Evolutionary conservation across 2,888 invertebrate genomes (phyloP).

Genomic region (Mechanitis mazaeus): DNA sequence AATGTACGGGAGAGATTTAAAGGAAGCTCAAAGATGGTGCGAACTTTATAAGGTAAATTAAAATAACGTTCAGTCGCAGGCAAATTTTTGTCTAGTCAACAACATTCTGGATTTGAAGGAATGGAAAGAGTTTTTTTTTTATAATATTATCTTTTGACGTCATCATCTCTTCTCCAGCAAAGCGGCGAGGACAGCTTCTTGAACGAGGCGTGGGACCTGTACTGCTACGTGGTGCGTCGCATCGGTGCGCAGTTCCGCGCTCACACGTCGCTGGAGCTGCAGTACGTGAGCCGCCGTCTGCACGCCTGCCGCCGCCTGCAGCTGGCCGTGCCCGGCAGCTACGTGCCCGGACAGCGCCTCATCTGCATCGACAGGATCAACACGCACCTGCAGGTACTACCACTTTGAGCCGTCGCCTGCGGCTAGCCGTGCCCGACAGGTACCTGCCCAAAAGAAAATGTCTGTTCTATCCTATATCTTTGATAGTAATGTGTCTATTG

Average conservation of each 20-base stretch:
- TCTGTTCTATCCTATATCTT: too few species aligned
- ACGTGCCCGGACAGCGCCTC: slow-evolving; percentile 91
- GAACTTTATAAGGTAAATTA: slow-evolving; percentile 83
- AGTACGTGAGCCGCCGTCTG: slow-evolving; percentile 95
- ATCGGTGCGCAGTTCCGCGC: slow-evolving; percentile 95
- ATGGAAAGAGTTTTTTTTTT: too few species aligned
- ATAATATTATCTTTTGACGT: too few species aligned
- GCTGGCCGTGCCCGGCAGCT: slow-evolving; percentile 98
- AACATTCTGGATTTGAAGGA: slow-evolving; percentile 1
- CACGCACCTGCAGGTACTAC: slow-evolving; percentile 86
- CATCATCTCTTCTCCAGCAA: slow-evolving; percentile 55
- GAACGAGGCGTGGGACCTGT: slow-evolving; percentile 99
- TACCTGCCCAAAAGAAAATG: too few species aligned
- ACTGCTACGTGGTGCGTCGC: slow-evolving; percentile 97
- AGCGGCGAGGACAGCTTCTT: slow-evolving; percentile 92
- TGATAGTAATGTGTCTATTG: too few species aligned
- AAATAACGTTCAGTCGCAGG: too few species aligned
- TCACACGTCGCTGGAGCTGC: slow-evolving; percentile 90
- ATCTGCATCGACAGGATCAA: slow-evolving; percentile 92
- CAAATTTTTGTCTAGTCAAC: too few species aligned
- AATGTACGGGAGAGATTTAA: slow-evolving; percentile 95
- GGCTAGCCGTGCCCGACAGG: slow-evolving; percentile 92
- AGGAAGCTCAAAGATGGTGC: slow-evolving; percentile 97
- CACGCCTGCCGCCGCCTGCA: slow-evolving; percentile 92
- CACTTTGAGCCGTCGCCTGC: slow-evolving; percentile 82